Evolutionary conservation across 2,888 invertebrate species (phyloP).

Genomic region (Venustoraphidia nigricollis): DNA sequence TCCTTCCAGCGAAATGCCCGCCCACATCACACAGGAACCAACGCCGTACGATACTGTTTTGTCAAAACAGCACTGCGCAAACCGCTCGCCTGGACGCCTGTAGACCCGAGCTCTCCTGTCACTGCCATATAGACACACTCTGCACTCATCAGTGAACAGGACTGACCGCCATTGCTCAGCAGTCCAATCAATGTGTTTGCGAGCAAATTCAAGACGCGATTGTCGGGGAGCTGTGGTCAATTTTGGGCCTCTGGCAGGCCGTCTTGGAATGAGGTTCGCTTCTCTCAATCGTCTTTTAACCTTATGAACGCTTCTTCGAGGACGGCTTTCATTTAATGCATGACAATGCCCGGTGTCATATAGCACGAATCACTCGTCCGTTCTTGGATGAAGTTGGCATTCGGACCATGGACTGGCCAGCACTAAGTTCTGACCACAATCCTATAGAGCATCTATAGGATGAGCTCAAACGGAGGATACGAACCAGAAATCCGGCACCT

Average conservation of each 20-base stretch:
- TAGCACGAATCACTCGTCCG: too few species aligned
- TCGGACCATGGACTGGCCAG: too few species aligned
- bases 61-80: conserved; percentile 8
- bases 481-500: too few species aligned
- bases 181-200: not conserved
- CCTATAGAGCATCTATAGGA: too few species aligned
- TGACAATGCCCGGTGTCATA: too few species aligned
- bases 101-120: not conserved
- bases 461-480: too few species aligned
- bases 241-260: not conserved
- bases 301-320: too few species aligned
- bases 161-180: not conserved
- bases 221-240: not conserved
- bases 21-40: conserved; percentile 6
- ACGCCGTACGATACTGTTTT: conserved; percentile 7
- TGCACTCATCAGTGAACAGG: not conserved
- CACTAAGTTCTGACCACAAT: too few species aligned
- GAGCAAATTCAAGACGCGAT: not conserved
- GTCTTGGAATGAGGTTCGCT: too few species aligned
- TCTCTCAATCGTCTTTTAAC: too few species aligned
- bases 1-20: conserved; percentile 6
- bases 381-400: too few species aligned
- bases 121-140: not conserved
- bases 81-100: conserved; percentile 4
- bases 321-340: too few species aligned